Evolutionary conservation across 1,140 invertebrate genomes (phyloP).

Genomic region (Sipha flava): DNA sequence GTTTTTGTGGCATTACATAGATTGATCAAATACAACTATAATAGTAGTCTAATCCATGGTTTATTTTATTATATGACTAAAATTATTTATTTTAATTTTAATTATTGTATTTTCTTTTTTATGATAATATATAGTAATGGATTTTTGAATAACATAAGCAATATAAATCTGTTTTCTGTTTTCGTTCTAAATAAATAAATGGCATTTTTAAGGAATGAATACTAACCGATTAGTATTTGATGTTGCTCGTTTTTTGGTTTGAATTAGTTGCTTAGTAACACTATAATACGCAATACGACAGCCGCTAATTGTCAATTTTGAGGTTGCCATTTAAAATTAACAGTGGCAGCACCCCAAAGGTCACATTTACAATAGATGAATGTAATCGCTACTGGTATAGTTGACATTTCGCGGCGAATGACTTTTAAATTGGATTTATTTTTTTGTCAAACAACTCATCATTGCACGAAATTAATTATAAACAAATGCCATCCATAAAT

Average conservation of each 20-base stretch:
- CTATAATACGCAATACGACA: neutral
- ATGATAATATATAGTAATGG: too few species aligned
- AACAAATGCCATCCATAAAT: constrained; percentile 2
- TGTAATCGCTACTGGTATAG: constrained; percentile 12
- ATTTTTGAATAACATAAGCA: too few species aligned
- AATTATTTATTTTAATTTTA: too few species aligned
- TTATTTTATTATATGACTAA: too few species aligned
- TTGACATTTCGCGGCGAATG: constrained; percentile 24
- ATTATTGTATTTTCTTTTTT: too few species aligned
- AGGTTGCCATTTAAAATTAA: constrained; percentile 32
- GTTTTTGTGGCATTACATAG: too few species aligned
- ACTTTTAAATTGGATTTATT: constrained; percentile 23
- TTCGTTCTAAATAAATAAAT: too few species aligned
- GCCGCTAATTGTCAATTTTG: constrained; percentile 32
- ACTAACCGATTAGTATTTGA: neutral
- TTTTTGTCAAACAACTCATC: neutral
- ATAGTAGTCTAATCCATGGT: too few species aligned
- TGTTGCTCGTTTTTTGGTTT: neutral
- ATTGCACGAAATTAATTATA: neutral
- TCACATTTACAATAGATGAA: constrained; percentile 24
- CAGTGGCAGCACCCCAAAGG: neutral
- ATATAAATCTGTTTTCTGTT: too few species aligned
- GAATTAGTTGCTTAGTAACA: constrained; percentile 8
- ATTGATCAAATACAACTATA: too few species aligned
- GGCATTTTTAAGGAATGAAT: neutral